These are phyloP conservation scores for Carassius carassius DNA, from an alignment of 2,113 vertebrate genomes.

Conservation along the genomic window DNA sequence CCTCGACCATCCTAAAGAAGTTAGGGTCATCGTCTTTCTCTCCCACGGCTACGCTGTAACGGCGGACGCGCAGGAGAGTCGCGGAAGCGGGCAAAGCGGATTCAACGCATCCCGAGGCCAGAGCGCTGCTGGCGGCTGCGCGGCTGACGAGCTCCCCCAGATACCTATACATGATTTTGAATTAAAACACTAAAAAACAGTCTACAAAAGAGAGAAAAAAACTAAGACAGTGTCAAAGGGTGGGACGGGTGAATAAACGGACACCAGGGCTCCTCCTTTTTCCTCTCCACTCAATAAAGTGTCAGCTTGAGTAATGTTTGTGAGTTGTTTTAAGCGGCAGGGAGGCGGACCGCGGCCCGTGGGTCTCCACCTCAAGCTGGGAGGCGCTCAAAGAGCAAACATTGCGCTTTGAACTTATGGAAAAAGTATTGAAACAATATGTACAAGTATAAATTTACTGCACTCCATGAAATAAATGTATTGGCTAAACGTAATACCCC, in stretches of 20 bases:
- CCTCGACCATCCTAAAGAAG: constrained; percentile 97
- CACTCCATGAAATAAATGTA: neutral
- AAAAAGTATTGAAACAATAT: neutral
- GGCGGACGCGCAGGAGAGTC: constrained; percentile 67
- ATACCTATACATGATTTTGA: constrained; percentile 81
- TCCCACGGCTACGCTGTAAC: constrained; percentile 81
- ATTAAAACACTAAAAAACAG: neutral
- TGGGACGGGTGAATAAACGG: constrained; percentile 6
- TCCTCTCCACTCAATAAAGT: constrained; percentile 33
- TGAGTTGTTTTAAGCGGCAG: constrained; percentile 50
- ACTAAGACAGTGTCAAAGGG: no score
- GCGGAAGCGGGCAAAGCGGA: constrained; percentile 59
- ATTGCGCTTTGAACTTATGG: neutral
- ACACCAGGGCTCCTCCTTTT: constrained; percentile 27
- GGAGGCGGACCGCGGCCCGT: constrained; percentile 1
- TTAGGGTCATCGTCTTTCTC: constrained; percentile 84
- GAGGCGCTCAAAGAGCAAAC: constrained; percentile 37
- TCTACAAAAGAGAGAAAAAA: neutral
- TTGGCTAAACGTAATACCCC: neutral
- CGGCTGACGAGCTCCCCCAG: constrained; percentile 81
- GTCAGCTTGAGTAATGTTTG: constrained; percentile 37
- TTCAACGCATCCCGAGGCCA: constrained; percentile 63
- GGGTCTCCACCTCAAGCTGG: constrained; percentile 48
- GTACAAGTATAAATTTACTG: neutral
- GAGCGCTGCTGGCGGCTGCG: constrained; percentile 64